These are phyloP conservation scores for Porites australiensis DNA, from an alignment of 64 coral and sea anemone species.

Conservation along the genomic window DNA sequence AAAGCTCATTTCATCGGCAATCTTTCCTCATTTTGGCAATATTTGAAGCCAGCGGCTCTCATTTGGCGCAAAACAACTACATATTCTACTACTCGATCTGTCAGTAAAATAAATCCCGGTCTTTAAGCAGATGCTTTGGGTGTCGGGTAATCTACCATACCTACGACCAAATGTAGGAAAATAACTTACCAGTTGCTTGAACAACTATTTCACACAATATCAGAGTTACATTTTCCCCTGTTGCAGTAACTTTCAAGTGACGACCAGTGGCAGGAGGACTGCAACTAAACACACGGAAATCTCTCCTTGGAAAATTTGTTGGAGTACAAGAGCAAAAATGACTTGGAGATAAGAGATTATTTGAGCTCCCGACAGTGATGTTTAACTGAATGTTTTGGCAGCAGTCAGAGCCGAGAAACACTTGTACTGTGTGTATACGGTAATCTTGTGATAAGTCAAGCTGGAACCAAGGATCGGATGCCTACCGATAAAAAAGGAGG, in stretches of 20 bases:
- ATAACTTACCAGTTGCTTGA: not conserved
- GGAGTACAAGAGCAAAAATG: not conserved
- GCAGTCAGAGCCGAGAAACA: not conserved
- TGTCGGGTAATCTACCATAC: no score
- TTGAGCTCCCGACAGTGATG: not conserved
- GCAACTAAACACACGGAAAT: slow-evolving; percentile 7
- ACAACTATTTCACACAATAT: not conserved
- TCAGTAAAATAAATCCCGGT: no score
- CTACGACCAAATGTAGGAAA: no score
- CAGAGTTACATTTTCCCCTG: not conserved
- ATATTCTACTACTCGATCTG: no score
- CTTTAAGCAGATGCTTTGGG: no score
- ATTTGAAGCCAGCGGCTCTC: no score
- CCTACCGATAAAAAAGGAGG: not conserved
- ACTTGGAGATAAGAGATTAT: not conserved
- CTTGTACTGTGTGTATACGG: not conserved
- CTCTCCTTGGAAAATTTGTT: not conserved
- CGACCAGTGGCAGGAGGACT: slow-evolving; percentile 16
- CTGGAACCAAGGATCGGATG: not conserved
- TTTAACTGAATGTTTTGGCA: not conserved
- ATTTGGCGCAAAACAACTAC: no score
- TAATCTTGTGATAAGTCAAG: not conserved
- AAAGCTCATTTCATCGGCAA: no score
- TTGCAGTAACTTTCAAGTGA: not conserved
- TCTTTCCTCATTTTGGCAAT: no score